A percentile compares a stretch with the other conserved stretches of the same genome.
These are phyloP conservation scores for Ectobius pallidus DNA, from an alignment of 2,888 invertebrate genomes.

Conservation along the genomic window DNA sequence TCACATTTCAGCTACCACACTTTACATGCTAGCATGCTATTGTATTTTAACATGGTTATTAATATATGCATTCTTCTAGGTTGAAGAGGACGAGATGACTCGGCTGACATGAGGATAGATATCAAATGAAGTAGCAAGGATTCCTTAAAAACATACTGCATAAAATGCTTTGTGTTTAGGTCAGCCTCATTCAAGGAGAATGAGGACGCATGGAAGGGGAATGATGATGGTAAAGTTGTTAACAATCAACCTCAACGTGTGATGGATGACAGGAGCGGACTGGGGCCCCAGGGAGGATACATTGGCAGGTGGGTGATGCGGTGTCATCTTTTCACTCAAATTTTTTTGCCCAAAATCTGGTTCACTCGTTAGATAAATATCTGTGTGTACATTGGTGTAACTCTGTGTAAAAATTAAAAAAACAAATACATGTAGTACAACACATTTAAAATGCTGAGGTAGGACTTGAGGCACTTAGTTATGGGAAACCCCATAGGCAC, in stretches of 20 bases:
- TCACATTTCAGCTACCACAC: no score
- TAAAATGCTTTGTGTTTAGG: slow-evolving; percentile 53
- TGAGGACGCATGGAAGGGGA: slow-evolving; percentile 65
- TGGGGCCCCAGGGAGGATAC: slow-evolving; percentile 59
- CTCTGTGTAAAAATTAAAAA: no score
- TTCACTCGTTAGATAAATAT: slow-evolving; percentile 19
- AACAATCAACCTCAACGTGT: slow-evolving; percentile 58
- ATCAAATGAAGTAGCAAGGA: neutral
- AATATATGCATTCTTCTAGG: neutral
- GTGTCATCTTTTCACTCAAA: slow-evolving; percentile 22
- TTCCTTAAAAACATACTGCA: slow-evolving; percentile 7
- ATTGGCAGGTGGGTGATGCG: slow-evolving; percentile 54
- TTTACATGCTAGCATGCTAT: no score
- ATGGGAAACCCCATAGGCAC: no score
- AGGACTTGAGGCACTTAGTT: no score
- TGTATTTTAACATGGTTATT: neutral
- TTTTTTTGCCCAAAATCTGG: slow-evolving; percentile 24
- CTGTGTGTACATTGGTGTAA: no score
- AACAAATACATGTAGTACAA: no score
- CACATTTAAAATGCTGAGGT: no score
- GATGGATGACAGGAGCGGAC: slow-evolving; percentile 57
- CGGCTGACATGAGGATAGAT: no score
- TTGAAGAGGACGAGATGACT: neutral
- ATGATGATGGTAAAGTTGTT: slow-evolving; percentile 65
- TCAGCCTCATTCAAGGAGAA: slow-evolving; percentile 59